Percentiles rank a stretch among this genome's conserved stretches.
Conservation (phyloP, 2,888 invertebrate genomes). For the Lagria hirta region DNA sequence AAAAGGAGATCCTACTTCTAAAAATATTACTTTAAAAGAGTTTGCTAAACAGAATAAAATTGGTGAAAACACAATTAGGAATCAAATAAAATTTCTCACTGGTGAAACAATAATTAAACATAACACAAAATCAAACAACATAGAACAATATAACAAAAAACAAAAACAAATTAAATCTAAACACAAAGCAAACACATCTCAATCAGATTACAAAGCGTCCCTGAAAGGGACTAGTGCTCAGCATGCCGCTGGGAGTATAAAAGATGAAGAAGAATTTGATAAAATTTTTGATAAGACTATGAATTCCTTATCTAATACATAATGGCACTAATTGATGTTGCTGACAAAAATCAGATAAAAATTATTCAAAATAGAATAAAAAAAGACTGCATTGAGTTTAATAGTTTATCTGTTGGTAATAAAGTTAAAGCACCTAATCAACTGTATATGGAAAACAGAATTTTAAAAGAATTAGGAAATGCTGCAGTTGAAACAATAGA, state of each 20-base stretch:
- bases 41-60: constrained; percentile 15
- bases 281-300: no score
- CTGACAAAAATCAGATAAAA: no score
- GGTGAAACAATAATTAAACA: constrained; percentile 18
- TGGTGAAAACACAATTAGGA: constrained; percentile 4
- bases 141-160: constrained; percentile 44
- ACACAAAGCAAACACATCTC: constrained; percentile 34
- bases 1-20: constrained; percentile 17
- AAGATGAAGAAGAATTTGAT: constrained; percentile 12
- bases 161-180: constrained; percentile 48
- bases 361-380: no score
- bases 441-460: no score
- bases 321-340: no score
- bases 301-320: no score
- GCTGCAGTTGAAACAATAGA: no score
- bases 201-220: constrained; percentile 13
- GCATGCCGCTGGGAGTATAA: constrained; percentile 13
- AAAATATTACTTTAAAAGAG: constrained; percentile 16
- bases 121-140: constrained; percentile 16
- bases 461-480: no score
- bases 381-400: no score
- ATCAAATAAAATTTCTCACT: constrained; percentile 4
- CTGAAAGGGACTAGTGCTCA: constrained; percentile 12
- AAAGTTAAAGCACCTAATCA: no score
- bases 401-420: no score